phyloP scores from a whole-genome alignment of 2,113 vertebrate genomes.

The Phalacrocorax brasilianus region DNA sequence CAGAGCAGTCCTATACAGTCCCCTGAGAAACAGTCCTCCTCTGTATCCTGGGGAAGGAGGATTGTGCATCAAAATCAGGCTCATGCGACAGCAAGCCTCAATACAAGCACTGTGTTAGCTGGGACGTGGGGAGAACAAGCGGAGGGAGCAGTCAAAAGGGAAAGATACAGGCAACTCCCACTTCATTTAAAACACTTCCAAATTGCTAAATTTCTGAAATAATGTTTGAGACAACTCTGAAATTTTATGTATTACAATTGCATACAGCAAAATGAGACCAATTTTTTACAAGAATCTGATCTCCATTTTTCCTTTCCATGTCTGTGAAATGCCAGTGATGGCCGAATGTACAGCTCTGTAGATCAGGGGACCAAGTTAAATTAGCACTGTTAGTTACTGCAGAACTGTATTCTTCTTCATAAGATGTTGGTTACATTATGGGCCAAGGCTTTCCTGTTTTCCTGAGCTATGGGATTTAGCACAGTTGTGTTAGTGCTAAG shows the following conservation, averaged over 20 bases:
- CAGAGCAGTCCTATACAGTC: background rate
- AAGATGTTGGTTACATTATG: background rate
- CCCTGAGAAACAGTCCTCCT: conserved; percentile 22
- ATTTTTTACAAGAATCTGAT: background rate
- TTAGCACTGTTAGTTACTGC: background rate
- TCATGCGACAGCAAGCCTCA: background rate
- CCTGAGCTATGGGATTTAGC: background rate
- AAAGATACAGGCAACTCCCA: conserved; percentile 23
- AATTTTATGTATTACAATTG: background rate
- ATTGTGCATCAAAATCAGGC: conserved; percentile 46
- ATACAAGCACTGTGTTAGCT: conserved; percentile 29
- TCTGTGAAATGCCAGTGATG: background rate
- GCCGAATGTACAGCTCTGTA: background rate
- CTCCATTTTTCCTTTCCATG: background rate
- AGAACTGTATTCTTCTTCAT: background rate
- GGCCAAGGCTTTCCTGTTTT: background rate
- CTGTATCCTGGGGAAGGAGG: background rate
- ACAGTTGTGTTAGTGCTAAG: background rate
- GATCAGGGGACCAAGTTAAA: background rate
- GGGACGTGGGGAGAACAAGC: background rate
- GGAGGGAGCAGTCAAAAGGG: conserved; percentile 11
- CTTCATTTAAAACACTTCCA: conserved; percentile 11
- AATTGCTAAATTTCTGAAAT: background rate
- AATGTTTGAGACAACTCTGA: background rate
- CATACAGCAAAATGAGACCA: background rate